phyloP scores from a whole-genome alignment of 2,888 invertebrate genomes.

The Autographa gamma region DNA sequence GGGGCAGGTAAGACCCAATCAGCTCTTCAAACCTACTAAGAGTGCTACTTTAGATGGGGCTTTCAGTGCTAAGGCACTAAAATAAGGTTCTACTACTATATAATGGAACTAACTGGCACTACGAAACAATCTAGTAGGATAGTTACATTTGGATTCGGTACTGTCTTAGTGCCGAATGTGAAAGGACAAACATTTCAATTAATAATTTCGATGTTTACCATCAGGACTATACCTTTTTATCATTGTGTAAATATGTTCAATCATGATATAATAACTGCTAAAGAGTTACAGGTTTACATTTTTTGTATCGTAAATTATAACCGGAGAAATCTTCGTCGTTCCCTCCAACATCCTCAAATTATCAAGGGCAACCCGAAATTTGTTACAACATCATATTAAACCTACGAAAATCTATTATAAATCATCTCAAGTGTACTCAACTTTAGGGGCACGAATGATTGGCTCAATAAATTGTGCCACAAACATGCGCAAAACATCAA shows the following conservation, averaged over 20 bases:
- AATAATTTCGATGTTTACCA: too few species aligned
- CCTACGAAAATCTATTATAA: slow-evolving; percentile 65
- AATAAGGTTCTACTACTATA: slow-evolving; percentile 29
- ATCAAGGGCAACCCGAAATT: slow-evolving; percentile 19
- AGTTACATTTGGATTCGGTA: neutral
- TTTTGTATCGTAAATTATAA: neutral
- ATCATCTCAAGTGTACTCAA: slow-evolving; percentile 70
- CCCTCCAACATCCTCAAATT: slow-evolving; percentile 18
- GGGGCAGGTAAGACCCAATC: slow-evolving; percentile 48
- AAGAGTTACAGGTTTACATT: too few species aligned
- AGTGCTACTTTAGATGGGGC: slow-evolving; percentile 20
- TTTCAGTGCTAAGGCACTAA: slow-evolving; percentile 26
- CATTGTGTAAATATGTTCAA: too few species aligned
- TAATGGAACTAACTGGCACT: neutral
- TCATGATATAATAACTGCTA: too few species aligned
- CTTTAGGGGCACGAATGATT: slow-evolving; percentile 77
- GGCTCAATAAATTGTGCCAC: slow-evolving; percentile 79
- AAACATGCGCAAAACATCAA: slow-evolving; percentile 85
- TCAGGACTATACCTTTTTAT: too few species aligned
- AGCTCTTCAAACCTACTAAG: slow-evolving; percentile 23
- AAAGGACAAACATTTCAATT: too few species aligned
- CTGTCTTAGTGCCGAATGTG: neutral
- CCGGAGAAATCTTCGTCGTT: slow-evolving; percentile 8
- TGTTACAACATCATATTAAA: slow-evolving; percentile 43
- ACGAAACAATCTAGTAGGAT: neutral